phyloP scores from a whole-genome alignment of 2,113 vertebrate species.

The Leptosomus discolor region DNA sequence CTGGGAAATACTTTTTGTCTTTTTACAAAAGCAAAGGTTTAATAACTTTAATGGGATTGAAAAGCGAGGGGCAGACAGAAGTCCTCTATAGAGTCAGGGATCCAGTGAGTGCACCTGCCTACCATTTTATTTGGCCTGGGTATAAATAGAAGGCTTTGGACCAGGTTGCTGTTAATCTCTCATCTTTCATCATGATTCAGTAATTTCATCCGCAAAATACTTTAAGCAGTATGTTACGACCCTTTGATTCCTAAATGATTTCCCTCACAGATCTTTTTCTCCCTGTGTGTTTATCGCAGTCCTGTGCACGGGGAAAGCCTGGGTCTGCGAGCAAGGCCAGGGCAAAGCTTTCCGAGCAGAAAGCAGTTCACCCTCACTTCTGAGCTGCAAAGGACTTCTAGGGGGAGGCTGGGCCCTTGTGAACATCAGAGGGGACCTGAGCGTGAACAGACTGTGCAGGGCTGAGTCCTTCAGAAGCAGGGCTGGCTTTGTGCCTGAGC shows the following conservation, averaged over 20 bases:
- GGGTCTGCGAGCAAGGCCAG: background rate
- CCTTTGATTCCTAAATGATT: slow-evolving; percentile 39
- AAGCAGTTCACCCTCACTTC: background rate
- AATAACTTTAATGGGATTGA: slow-evolving; percentile 8
- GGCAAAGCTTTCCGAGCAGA: background rate
- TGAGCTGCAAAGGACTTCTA: background rate
- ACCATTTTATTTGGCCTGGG: slow-evolving; percentile 14
- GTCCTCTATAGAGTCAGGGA: background rate
- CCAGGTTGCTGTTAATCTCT: slow-evolving; percentile 41
- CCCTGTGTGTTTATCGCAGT: background rate
- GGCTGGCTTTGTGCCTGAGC: background rate
- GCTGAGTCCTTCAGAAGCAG: background rate
- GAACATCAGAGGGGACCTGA: background rate
- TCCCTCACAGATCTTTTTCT: slow-evolving; percentile 10
- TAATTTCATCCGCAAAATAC: slow-evolving; percentile 47
- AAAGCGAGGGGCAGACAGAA: background rate
- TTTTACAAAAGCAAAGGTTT: slow-evolving; percentile 5
- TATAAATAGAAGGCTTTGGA: slow-evolving; percentile 48
- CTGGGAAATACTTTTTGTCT: background rate
- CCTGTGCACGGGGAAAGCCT: background rate
- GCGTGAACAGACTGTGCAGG: background rate
- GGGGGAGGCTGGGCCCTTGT: background rate
- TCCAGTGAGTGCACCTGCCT: background rate
- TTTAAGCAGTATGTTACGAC: slow-evolving; percentile 25
- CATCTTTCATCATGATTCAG: slow-evolving; percentile 33